Evolutionary conservation across 2,797 vertebrate genomes (phyloP).

Genomic region (Cryptoblepharus egeriae): DNA sequence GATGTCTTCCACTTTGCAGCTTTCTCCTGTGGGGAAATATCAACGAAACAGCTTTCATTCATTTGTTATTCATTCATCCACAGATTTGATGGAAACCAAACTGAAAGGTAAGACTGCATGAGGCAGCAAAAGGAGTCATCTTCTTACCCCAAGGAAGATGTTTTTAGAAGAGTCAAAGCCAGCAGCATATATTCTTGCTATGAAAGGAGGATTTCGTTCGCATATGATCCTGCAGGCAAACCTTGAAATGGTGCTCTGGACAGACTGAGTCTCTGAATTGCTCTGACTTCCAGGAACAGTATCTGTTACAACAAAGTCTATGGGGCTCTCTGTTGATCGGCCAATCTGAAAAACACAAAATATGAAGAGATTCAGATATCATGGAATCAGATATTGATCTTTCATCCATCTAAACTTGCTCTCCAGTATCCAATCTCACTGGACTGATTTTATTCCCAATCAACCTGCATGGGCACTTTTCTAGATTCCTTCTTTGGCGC

Average conservation of each 20-base stretch:
- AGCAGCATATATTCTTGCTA: constrained; percentile 95
- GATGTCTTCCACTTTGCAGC: constrained; percentile 97
- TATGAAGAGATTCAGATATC: constrained; percentile 20
- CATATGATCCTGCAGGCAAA: constrained; percentile 98
- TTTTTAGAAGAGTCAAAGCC: constrained; percentile 99
- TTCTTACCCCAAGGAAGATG: constrained; percentile 96
- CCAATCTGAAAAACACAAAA: constrained; percentile 85
- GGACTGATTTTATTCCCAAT: constrained; percentile 21
- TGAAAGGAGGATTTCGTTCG: constrained; percentile 93
- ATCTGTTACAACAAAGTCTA: constrained; percentile 99
- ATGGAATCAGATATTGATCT: not conserved
- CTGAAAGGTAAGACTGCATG: constrained; percentile 24
- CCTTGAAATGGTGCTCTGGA: constrained; percentile 98
- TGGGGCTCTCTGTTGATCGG: constrained; percentile 96
- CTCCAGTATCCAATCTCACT: constrained; percentile 6
- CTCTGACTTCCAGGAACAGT: constrained; percentile 96
- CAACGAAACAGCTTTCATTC: constrained; percentile 10
- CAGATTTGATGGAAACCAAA: not conserved
- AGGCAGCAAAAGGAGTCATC: not conserved
- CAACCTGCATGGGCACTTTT: not conserved
- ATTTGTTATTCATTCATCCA: not conserved
- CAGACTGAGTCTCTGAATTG: constrained; percentile 93
- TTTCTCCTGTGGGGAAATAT: constrained; percentile 85
- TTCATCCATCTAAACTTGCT: constrained; percentile 10
- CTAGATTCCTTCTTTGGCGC: not conserved